These are phyloP conservation scores for Crotalus adamanteus DNA, from an alignment of 2,797 vertebrate species.

Conservation along the genomic window DNA sequence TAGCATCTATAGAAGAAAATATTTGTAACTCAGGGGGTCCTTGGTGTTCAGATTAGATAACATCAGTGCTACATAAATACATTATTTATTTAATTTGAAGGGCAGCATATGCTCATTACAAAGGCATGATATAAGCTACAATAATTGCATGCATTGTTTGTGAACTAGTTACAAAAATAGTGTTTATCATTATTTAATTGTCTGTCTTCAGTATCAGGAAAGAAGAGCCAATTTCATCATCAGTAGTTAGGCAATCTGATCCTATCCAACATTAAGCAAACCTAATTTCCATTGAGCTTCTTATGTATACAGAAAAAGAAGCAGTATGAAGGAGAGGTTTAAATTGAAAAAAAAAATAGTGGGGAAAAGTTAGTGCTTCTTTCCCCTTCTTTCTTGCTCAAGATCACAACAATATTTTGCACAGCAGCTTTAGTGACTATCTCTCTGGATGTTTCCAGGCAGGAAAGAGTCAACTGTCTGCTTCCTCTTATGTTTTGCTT, in stretches of 20 bases:
- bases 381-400: background rate
- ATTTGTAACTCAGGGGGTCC: background rate
- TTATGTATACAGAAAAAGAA: background rate
- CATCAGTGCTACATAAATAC: background rate
- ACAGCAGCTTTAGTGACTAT: background rate
- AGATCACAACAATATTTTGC: background rate
- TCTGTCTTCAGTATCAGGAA: background rate
- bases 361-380: background rate
- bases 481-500: background rate
- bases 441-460: background rate
- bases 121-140: background rate
- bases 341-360: background rate
- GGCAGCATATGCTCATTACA: background rate
- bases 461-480: background rate
- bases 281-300: background rate
- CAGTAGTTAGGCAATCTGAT: background rate
- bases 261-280: background rate
- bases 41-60: background rate
- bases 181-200: background rate
- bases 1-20: background rate
- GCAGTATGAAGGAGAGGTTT: background rate
- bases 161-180: background rate
- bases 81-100: background rate
- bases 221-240: background rate
- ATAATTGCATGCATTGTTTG: background rate